Percentiles rank a stretch among this genome's conserved stretches.
phyloP scores from a whole-genome alignment of 2,888 invertebrate species.

The Malachius bipustulatus region DNA sequence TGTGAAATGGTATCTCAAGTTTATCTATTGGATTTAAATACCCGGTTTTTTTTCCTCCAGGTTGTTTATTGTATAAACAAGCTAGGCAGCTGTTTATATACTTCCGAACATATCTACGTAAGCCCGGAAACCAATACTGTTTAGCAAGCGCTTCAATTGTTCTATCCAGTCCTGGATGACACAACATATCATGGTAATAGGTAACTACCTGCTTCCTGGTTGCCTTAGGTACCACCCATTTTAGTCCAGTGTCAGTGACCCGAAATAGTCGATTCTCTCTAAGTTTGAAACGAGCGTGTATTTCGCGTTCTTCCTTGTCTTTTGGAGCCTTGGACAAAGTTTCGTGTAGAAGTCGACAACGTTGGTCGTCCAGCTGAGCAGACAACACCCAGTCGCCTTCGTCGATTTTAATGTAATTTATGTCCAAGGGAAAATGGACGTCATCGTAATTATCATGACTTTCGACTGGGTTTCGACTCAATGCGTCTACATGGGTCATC shows the following conservation, averaged over 20 bases:
- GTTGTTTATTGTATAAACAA: conserved; percentile 26
- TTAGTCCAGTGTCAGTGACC: conserved; percentile 12
- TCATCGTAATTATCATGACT: not conserved
- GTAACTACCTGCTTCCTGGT: conserved; percentile 13
- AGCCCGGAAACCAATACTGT: conserved; percentile 24
- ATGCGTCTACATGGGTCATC: conserved; percentile 24
- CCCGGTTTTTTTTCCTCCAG: conserved; percentile 19
- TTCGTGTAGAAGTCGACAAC: conserved; percentile 1
- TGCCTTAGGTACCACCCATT: conserved; percentile 16
- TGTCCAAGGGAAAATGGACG: conserved; percentile 3
- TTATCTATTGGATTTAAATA: conserved; percentile 19
- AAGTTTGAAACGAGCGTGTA: conserved; percentile 15
- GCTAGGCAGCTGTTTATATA: conserved; percentile 26
- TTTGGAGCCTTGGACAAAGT: conserved; percentile 6
- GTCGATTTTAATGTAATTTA: conserved; percentile 5
- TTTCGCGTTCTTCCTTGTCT: conserved; percentile 11
- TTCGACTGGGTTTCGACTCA: conserved; percentile 17
- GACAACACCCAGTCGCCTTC: conserved; percentile 6
- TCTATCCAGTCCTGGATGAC: conserved; percentile 23
- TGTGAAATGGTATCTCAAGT: conserved; percentile 20
- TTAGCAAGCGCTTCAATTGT: conserved; percentile 18
- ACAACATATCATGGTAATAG: conserved; percentile 25
- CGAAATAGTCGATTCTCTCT: conserved; percentile 15
- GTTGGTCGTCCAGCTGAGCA: conserved; percentile 3
- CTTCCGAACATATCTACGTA: conserved; percentile 21